Conservation (phyloP, 1,140 invertebrate genomes). For the Hermetia illucens region DNA sequence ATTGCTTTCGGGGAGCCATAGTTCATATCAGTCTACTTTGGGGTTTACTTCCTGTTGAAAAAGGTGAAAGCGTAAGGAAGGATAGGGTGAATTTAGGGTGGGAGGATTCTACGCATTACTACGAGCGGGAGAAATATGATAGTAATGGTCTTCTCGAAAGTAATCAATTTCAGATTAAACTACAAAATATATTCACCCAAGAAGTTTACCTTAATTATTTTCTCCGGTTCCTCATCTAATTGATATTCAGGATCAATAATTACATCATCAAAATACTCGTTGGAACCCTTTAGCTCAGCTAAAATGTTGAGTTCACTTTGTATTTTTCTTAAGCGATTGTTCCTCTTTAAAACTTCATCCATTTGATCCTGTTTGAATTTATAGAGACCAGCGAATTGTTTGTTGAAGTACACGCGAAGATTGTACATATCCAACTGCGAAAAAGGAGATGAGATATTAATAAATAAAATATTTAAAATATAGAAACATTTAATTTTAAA, state of each 20-base stretch:
- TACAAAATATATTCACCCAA: too few species aligned
- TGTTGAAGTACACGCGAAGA: constrained; percentile 26
- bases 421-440: constrained; percentile 14
- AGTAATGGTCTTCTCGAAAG: background rate
- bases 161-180: background rate
- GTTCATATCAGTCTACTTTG: background rate
- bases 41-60: background rate
- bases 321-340: constrained; percentile 25
- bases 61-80: background rate
- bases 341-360: constrained; percentile 15
- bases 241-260: constrained; percentile 23
- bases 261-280: constrained; percentile 6
- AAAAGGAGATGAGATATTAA: background rate
- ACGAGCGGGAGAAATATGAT: background rate
- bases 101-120: background rate
- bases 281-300: constrained; percentile 16
- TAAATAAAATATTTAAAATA: background rate
- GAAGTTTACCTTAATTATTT: constrained; percentile 11
- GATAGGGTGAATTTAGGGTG: background rate
- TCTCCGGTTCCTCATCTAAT: constrained; percentile 26
- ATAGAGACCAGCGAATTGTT: constrained; percentile 26
- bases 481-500: background rate
- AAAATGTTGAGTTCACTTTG: constrained; percentile 19
- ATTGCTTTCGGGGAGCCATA: background rate
- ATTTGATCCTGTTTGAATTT: constrained; percentile 26